These are phyloP conservation scores for Scrobipalpa atriplicella DNA, from an alignment of 2,888 invertebrate genomes.

Conservation along the genomic window DNA sequence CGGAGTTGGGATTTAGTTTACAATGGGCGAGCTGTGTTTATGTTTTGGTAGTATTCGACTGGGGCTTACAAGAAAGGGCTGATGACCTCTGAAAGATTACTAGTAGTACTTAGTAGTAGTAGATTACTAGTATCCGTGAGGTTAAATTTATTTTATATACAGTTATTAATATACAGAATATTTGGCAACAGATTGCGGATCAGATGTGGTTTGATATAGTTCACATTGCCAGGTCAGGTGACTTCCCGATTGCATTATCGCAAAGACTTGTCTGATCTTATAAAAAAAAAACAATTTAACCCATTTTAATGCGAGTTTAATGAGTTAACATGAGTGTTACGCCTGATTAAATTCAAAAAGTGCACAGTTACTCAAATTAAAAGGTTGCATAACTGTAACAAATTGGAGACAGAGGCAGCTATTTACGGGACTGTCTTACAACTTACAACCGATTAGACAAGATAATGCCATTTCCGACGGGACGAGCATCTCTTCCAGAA, in stretches of 20 bases:
- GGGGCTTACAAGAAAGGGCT: background rate
- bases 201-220: no score
- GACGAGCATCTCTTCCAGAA: slow-evolving; percentile 56
- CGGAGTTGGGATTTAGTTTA: background rate
- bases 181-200: no score
- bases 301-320: no score
- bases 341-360: background rate
- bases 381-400: slow-evolving; percentile 31
- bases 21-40: background rate
- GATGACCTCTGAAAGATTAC: background rate
- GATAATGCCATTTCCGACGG: slow-evolving; percentile 60
- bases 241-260: no score
- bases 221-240: no score
- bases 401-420: slow-evolving; percentile 27
- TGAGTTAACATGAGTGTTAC: no score
- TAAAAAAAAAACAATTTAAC: background rate
- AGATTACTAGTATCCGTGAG: no score
- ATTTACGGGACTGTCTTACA: slow-evolving; percentile 49
- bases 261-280: no score
- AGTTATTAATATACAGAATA: no score
- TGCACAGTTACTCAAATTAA: background rate
- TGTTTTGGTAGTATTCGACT: background rate
- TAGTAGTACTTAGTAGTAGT: no score
- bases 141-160: no score
- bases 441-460: slow-evolving; percentile 61